Evolutionary conservation across 2,113 vertebrate genomes (phyloP), one percentile per base, ranked within the genome.

Genomic region (Muntiacus reevesi): DNA sequence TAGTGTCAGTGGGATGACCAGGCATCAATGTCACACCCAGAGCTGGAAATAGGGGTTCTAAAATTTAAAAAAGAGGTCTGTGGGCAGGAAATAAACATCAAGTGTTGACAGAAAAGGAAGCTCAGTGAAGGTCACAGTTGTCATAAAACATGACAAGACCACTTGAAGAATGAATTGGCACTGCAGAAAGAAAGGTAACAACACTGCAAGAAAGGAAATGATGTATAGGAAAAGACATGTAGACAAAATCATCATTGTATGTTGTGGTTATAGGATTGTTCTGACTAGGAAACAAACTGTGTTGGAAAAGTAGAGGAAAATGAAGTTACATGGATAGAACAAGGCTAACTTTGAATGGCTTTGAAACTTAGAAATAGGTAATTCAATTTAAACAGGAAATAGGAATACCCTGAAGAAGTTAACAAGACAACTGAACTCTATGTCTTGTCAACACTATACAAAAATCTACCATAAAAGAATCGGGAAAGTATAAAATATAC

Each of bases 181-280:
- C 5, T 90, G 27, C 27, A 78, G 91, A 78, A 87, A 30, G 28
- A 93, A 27, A 96, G 33, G 27, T 50, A 84, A 57, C 16, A 67
- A 14, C 27, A 95, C 50, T 91, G 90, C 50, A 71, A 74, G 55
- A 60, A 91, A 97, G 50, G 36, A 87, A 94, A 87, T 87, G 52
- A 88, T 43, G 5, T n/a, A 45, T 12, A n/a, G 45, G 78, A 95
- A 95, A 95, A 93, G 57, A 88, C 55, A 79, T 6, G 8, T 27
- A 30, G 21, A 76, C 27, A 83, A 83, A 96, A 82, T 81, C 16
- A 71, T 71, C n/a, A 79, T 30, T 79, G 3, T 88, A 64, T 36
- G 30, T 47, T 55, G 50, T 50, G 59, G 8, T 28, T 84, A 62
- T 47, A 93, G 55, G 47, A 78, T 16, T 82, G 0, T 21, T 87